Evolutionary conservation across 92 coral and sea anemone species (phyloP).

Genomic region (Pocillopora grandis): DNA sequence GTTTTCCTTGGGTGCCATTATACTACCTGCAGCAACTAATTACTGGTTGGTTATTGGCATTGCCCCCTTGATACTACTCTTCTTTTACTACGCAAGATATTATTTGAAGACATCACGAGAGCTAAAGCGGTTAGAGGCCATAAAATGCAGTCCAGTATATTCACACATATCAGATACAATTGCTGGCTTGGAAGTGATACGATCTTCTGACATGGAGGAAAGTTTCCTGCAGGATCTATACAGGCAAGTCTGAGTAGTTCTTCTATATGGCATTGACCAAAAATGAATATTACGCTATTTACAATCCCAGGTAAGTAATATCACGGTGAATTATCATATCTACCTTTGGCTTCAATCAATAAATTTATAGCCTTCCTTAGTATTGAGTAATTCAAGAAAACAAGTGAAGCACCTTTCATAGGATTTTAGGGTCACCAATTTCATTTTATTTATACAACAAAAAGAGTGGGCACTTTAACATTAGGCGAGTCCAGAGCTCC

Average conservation of each 20-base stretch:
- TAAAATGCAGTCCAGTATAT: constrained; percentile 71
- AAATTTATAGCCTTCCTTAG: too few species aligned
- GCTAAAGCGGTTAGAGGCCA: constrained; percentile 66
- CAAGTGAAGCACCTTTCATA: too few species aligned
- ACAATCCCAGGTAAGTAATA: background rate
- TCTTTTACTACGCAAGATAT: constrained; percentile 53
- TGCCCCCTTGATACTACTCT: constrained; percentile 45
- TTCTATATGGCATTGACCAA: background rate
- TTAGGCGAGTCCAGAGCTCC: too few species aligned
- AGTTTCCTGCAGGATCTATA: constrained; percentile 42
- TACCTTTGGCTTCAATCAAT: too few species aligned
- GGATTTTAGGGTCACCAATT: too few species aligned
- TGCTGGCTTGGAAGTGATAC: constrained; percentile 67
- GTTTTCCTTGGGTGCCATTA: constrained; percentile 41
- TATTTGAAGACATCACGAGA: constrained; percentile 67
- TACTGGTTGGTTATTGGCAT: constrained; percentile 59
- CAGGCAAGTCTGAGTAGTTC: constrained; percentile 26
- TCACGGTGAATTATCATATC: too few species aligned
- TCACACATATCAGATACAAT: constrained; percentile 68
- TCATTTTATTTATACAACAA: too few species aligned
- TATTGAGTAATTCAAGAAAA: too few species aligned
- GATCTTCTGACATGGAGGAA: constrained; percentile 51
- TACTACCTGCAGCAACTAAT: constrained; percentile 56
- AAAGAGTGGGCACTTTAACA: too few species aligned
- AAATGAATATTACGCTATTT: background rate